phyloP scores from a whole-genome alignment of 2,888 invertebrate genomes.

The Hydriomena furcata region DNA sequence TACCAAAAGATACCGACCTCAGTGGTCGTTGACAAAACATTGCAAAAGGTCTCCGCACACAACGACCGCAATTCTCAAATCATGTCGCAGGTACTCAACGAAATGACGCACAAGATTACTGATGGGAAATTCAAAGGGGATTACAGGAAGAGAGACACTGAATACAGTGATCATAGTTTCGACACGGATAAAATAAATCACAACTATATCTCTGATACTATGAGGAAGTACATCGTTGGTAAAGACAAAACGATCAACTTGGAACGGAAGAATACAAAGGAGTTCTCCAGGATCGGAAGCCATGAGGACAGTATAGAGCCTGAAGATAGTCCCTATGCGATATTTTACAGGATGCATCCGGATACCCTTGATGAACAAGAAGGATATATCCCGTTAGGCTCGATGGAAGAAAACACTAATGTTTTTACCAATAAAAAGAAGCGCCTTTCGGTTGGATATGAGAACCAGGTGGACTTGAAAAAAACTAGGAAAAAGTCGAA shows the following conservation, averaged over 20 bases:
- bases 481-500: constrained; percentile 10
- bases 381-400: constrained; percentile 33
- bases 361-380: constrained; percentile 44
- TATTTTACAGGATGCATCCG: constrained; percentile 60
- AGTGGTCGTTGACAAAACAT: constrained; percentile 17
- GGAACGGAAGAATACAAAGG: constrained; percentile 26
- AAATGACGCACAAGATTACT: constrained; percentile 39
- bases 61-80: constrained; percentile 37
- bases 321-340: constrained; percentile 53
- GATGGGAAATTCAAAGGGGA: constrained; percentile 42
- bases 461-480: constrained; percentile 8
- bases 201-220: constrained; percentile 40
- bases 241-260: constrained; percentile 40
- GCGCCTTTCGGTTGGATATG: constrained; percentile 13
- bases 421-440: constrained; percentile 20
- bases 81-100: constrained; percentile 40
- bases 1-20: constrained; percentile 32
- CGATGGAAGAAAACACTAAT: constrained; percentile 33
- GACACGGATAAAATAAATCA: constrained; percentile 39
- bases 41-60: constrained; percentile 22
- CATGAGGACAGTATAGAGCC: constrained; percentile 43
- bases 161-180: constrained; percentile 9
- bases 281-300: constrained; percentile 41
- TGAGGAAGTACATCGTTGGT: constrained; percentile 47
- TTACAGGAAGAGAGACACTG: constrained; percentile 40